A percentile compares a stretch with the other conserved stretches of the same genome.
Evolutionary conservation across 2,888 invertebrate genomes (phyloP).

Genomic region (Epinotia ramella): DNA sequence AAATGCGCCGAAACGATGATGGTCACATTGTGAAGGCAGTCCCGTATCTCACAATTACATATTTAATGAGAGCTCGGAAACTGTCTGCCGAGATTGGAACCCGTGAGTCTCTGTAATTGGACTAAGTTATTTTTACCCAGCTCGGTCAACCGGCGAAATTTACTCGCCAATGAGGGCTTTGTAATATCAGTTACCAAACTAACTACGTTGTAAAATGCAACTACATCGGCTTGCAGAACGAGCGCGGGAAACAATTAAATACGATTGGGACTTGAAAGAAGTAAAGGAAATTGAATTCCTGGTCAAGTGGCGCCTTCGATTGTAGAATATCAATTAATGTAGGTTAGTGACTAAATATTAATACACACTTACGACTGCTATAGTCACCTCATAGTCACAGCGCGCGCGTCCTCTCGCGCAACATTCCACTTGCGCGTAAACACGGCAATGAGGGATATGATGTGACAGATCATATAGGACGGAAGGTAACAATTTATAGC

Average conservation of each 20-base stretch:
- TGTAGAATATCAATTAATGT: not conserved
- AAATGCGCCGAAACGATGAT: constrained; percentile 7
- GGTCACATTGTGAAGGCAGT: constrained; percentile 16
- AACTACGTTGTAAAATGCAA: not conserved
- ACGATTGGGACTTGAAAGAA: not conserved
- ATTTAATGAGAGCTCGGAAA: constrained; percentile 67
- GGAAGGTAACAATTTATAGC: not conserved
- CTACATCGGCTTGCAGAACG: not conserved
- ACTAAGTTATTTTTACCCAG: constrained; percentile 60
- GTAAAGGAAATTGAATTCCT: not conserved
- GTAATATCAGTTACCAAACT: not conserved
- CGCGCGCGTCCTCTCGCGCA: no score
- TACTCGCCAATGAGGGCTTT: not conserved
- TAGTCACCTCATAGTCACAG: no score
- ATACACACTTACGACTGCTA: no score
- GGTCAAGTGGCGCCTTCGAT: not conserved
- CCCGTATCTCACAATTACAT: constrained; percentile 60
- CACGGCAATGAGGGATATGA: not conserved
- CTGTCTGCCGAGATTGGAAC: constrained; percentile 51
- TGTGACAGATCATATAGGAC: not conserved
- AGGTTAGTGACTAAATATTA: no score
- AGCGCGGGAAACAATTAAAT: not conserved
- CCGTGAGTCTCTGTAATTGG: constrained; percentile 57
- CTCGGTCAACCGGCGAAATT: constrained; percentile 7
- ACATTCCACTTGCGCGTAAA: no score